Percentiles rank a stretch among this genome's conserved stretches.
phyloP scores from a whole-genome alignment of 2,113 vertebrate genomes.

The Turdus rufiventris region DNA sequence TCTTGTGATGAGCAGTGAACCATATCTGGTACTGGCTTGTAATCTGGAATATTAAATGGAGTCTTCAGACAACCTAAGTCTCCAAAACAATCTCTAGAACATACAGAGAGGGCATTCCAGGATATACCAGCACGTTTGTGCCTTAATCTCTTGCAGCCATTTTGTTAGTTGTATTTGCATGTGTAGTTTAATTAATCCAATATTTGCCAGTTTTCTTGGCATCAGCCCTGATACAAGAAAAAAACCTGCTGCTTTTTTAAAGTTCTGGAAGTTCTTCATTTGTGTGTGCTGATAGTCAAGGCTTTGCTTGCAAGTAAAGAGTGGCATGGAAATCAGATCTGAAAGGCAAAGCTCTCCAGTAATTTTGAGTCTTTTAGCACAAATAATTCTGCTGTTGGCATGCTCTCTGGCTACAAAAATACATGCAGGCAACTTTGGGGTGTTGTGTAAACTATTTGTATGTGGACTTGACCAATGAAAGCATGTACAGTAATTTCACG shows the following conservation, averaged over 20 bases:
- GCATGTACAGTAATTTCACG: too few species aligned
- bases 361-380: background rate
- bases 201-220: background rate
- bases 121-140: background rate
- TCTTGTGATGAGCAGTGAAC: background rate
- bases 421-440: background rate
- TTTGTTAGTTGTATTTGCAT: background rate
- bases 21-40: background rate
- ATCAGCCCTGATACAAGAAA: background rate
- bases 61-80: background rate
- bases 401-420: background rate
- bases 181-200: background rate
- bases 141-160: background rate
- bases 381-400: background rate
- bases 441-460: slow-evolving; percentile 9
- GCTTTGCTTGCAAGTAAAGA: background rate
- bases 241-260: background rate
- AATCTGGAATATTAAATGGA: background rate
- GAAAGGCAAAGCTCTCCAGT: background rate
- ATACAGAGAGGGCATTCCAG: background rate
- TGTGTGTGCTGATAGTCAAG: background rate
- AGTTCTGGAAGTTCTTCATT: background rate
- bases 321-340: background rate
- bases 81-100: background rate
- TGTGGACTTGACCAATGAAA: slow-evolving; percentile 11